Evolutionary conservation across 2,888 invertebrate species (phyloP), one percentile per base, ranked within the genome.

Genomic region (Tiphia femorata): DNA sequence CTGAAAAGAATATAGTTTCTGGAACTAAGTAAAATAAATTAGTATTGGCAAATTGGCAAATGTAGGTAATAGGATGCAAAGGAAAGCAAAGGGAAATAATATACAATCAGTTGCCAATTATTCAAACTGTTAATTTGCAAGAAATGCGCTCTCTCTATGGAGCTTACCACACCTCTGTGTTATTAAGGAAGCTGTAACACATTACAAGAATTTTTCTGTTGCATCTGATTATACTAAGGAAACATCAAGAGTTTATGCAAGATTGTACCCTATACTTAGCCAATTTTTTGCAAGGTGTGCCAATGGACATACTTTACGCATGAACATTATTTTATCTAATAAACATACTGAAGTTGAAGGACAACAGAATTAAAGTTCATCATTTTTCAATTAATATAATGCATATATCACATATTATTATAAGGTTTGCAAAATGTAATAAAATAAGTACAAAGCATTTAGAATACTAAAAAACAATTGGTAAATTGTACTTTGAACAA

Each of bases 21-120:
- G 79, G 68, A 79, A 80, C 70, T 70, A 73, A 74, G 69, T 62
- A 78, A 80, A 79, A 75, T 62, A 75, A 80, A 79, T 80, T 79
- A 79, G 76, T 77, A 66, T 62, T 57, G 70, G 64, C 70, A 66
- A 70, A 55, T 68, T 70, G 64, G 70, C 70, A 75, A 62, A 65
- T 63, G n/a, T n/a, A n/a, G n/a, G n/a, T n/a, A n/a, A n/a, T n/a
- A n/a, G n/a, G n/a, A n/a, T n/a, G n/a, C n/a, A n/a, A n/a, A n/a
- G n/a, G n/a, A n/a, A n/a, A n/a, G n/a, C n/a, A n/a, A n/a, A n/a
- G n/a, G n/a, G n/a, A n/a, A n/a, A n/a, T n/a, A n/a, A n/a, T n/a
- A n/a, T n/a, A n/a, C n/a, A n/a, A n/a, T n/a, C n/a, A n/a, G n/a
- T n/a, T n/a, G n/a, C n/a, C n/a, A n/a, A n/a, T n/a, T n/a, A n/a